Evolutionary conservation across 2,888 invertebrate species (phyloP).

Genomic region (Lepeophtheirus nordmannii): DNA sequence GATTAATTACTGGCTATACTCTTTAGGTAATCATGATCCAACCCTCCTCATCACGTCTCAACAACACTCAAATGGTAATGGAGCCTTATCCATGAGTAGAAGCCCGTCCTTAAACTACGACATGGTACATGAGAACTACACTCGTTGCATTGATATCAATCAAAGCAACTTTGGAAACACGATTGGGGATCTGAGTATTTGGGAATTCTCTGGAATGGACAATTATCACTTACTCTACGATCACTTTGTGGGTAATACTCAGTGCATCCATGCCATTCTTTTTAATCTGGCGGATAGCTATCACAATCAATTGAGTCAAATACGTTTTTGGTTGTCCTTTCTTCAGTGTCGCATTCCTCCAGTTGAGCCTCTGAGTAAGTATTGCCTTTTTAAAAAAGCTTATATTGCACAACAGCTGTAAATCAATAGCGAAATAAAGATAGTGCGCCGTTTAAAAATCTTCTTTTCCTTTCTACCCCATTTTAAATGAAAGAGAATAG

Average conservation of each 20-base stretch:
- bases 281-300: slow-evolving; percentile 51
- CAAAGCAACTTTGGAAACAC: slow-evolving; percentile 41
- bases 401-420: background rate
- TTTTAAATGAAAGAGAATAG: no score
- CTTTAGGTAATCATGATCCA: background rate
- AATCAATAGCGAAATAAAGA: no score
- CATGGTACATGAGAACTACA: slow-evolving; percentile 41
- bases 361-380: slow-evolving; percentile 44
- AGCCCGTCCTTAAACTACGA: background rate
- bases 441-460: no score
- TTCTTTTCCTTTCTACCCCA: no score
- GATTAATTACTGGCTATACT: no score
- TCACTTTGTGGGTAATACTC: slow-evolving; percentile 49
- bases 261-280: slow-evolving; percentile 47
- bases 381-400: no score
- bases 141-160: slow-evolving; percentile 48
- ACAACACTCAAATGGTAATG: slow-evolving; percentile 43
- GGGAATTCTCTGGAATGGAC: slow-evolving; percentile 63
- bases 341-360: slow-evolving; percentile 48
- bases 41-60: slow-evolving; percentile 34
- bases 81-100: slow-evolving; percentile 31
- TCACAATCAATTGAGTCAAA: slow-evolving; percentile 46
- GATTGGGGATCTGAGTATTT: slow-evolving; percentile 48
- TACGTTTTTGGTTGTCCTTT: slow-evolving; percentile 58
- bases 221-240: slow-evolving; percentile 54